Percentiles rank a stretch among this genome's conserved stretches.
phyloP scores from a whole-genome alignment of 2,113 vertebrate genomes.

The Mesembrinibis cayennensis region DNA sequence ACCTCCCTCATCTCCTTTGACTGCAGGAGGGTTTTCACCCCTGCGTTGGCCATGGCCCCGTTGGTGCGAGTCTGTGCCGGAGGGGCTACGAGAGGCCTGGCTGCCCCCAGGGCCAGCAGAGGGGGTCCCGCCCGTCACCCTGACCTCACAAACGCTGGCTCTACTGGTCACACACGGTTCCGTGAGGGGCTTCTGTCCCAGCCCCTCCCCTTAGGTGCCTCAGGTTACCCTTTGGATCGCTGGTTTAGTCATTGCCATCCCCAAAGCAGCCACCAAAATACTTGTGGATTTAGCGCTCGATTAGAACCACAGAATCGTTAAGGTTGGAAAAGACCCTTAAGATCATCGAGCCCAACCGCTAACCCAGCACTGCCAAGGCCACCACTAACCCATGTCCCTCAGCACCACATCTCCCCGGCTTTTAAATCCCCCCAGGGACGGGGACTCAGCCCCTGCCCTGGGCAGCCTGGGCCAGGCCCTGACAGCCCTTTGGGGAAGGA shows the following conservation, averaged over 20 bases:
- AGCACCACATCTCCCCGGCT: too few relatives aligned
- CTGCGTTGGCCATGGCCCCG: background rate
- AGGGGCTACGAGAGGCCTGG: background rate
- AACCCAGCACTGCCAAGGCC: too few relatives aligned
- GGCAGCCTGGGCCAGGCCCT: too few relatives aligned
- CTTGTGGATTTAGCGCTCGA: background rate
- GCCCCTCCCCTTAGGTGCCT: background rate
- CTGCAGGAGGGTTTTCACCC: background rate
- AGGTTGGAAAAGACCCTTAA: too few relatives aligned
- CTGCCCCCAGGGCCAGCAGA: background rate
- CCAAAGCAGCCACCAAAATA: background rate
- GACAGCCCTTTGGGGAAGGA: too few relatives aligned
- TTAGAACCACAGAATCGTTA: too few relatives aligned
- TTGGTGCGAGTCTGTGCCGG: accelerated
- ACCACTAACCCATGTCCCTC: too few relatives aligned
- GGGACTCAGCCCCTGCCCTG: too few relatives aligned
- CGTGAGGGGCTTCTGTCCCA: background rate
- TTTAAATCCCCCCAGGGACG: too few relatives aligned
- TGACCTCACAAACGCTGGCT: background rate
- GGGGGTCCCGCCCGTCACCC: background rate
- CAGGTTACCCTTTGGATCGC: background rate
- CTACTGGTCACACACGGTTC: background rate
- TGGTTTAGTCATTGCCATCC: background rate
- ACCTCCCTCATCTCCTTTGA: background rate
- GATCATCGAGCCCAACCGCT: too few relatives aligned